Evolutionary conservation across 1,140 invertebrate genomes (phyloP).

Genomic region (Diachasma alloeum): DNA sequence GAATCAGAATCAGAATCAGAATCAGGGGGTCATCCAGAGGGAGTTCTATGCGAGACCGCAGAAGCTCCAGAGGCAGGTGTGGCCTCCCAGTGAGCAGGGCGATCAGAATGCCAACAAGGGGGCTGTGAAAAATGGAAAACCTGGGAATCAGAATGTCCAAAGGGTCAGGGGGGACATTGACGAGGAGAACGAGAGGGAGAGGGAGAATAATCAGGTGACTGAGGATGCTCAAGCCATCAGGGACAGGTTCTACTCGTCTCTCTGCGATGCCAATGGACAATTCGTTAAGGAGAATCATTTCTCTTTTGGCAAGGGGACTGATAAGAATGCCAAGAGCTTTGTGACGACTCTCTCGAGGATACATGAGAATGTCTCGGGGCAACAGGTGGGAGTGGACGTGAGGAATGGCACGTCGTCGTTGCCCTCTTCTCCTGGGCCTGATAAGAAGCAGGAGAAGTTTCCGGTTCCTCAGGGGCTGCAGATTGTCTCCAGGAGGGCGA

Average conservation of each 20-base stretch:
- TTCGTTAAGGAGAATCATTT: slow-evolving; percentile 42
- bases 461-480: slow-evolving; percentile 67
- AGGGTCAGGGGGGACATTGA: slow-evolving; percentile 61
- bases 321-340: slow-evolving; percentile 62
- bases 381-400: slow-evolving; percentile 32
- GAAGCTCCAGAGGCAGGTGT: slow-evolving; percentile 75
- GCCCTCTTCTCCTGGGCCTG: slow-evolving; percentile 55
- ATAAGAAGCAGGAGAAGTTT: slow-evolving; percentile 64
- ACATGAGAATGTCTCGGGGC: slow-evolving; percentile 68
- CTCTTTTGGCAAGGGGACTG: slow-evolving; percentile 35
- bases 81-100: slow-evolving; percentile 70
- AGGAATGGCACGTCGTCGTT: slow-evolving; percentile 55
- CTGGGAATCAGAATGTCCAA: slow-evolving; percentile 58
- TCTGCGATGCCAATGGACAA: slow-evolving; percentile 36
- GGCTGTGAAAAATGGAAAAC: slow-evolving; percentile 39
- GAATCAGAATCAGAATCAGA: slow-evolving; percentile 22
- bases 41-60: slow-evolving; percentile 82
- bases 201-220: slow-evolving; percentile 30
- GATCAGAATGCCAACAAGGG: slow-evolving; percentile 39
- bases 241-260: slow-evolving; percentile 41
- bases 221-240: slow-evolving; percentile 35
- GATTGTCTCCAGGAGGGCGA: slow-evolving; percentile 75
- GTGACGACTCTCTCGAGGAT: slow-evolving; percentile 71
- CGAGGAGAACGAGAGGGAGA: slow-evolving; percentile 42
- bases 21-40: slow-evolving; percentile 67